A percentile compares a stretch with the other conserved stretches of the same genome.
Conservation (phyloP, 2,113 vertebrate species). For the Eonycteris spelaea region DNA sequence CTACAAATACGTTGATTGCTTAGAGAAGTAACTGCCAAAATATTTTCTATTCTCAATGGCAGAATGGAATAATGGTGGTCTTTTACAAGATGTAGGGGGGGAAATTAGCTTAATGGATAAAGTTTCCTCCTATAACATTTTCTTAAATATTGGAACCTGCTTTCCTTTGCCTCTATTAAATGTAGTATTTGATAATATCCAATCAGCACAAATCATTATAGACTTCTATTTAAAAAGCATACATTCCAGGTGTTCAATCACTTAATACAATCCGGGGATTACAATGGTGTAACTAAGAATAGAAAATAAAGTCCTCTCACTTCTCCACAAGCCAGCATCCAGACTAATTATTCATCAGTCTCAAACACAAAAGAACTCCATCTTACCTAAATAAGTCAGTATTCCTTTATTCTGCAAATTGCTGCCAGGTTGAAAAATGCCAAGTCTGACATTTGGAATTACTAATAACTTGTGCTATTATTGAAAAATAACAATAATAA, state of each 20-base stretch:
- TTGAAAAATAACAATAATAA: background rate
- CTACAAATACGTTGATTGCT: background rate
- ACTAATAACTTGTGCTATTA: background rate
- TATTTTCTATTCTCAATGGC: background rate
- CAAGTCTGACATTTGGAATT: background rate
- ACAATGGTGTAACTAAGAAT: background rate
- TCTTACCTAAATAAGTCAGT: background rate
- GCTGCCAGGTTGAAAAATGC: background rate
- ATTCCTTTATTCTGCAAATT: background rate
- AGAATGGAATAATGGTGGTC: background rate
- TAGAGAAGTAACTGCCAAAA: background rate
- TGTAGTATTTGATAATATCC: background rate
- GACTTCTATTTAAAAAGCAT: constrained; percentile 26
- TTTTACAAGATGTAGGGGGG: background rate
- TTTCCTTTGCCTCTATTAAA: background rate
- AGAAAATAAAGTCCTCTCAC: background rate
- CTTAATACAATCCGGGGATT: background rate
- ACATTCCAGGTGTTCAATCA: background rate
- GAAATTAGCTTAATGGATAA: background rate
- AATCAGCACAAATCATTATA: background rate
- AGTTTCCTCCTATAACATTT: background rate
- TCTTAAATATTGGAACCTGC: background rate
- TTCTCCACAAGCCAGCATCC: background rate
- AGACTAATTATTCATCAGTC: background rate
- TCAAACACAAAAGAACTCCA: constrained; percentile 9